A percentile compares a stretch with the other conserved stretches of the same genome.
Evolutionary conservation across 2,113 vertebrate genomes (phyloP).

Genomic region (Nesospiza acunhae): DNA sequence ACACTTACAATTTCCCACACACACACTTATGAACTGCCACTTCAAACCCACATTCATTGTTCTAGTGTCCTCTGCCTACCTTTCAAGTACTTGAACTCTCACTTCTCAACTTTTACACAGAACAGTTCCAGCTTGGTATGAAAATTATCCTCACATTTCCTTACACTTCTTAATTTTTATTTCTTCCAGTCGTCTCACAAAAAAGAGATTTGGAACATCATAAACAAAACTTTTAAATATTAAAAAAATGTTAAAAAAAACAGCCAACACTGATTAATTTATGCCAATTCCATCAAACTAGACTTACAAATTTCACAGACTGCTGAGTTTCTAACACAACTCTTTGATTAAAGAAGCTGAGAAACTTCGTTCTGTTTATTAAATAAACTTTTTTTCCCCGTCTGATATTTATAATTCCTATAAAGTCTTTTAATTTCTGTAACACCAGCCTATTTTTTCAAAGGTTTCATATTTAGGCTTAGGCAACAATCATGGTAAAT

Average conservation of each 20-base stretch:
- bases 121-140: neutral
- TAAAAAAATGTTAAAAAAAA: neutral
- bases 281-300: neutral
- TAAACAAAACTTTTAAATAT: neutral
- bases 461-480: neutral
- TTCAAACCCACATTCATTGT: neutral
- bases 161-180: fast-evolving
- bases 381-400: neutral
- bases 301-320: neutral
- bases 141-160: neutral
- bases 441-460: neutral
- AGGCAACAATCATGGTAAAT: neutral
- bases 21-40: neutral
- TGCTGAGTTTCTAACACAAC: neutral
- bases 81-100: neutral
- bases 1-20: neutral
- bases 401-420: neutral
- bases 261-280: neutral
- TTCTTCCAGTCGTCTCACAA: neutral
- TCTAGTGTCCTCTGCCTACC: neutral
- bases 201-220: neutral
- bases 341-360: neutral
- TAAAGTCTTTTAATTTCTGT: neutral
- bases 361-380: neutral
- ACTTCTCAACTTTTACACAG: neutral